phyloP scores from a whole-genome alignment of 2,797 vertebrate species.

The Acanthis flammea region DNA sequence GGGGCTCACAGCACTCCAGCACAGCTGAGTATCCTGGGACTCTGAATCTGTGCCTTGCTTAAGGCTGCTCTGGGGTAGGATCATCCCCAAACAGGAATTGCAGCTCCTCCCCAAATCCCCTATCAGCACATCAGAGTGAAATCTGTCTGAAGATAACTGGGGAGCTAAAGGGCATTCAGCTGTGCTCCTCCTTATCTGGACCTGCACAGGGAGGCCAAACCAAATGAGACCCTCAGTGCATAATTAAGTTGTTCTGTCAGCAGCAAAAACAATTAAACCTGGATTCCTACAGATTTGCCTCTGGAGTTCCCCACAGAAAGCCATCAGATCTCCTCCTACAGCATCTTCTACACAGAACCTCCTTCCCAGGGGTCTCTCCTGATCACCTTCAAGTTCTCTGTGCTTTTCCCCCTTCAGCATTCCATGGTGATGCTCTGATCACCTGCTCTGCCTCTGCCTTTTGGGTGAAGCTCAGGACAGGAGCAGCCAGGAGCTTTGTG shows the following conservation, averaged over 20 bases:
- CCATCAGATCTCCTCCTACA: neutral
- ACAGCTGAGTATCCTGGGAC: neutral
- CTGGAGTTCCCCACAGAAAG: neutral
- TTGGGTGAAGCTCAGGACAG: neutral
- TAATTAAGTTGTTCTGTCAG: conserved; percentile 21
- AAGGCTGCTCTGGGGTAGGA: neutral
- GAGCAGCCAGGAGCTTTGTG: neutral
- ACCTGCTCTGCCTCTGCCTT: neutral
- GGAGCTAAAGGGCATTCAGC: conserved; percentile 52
- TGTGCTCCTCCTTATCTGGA: neutral
- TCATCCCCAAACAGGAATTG: neutral
- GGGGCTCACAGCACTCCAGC: neutral
- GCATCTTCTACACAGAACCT: neutral
- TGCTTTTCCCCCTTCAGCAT: neutral
- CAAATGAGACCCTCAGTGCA: neutral
- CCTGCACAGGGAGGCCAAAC: neutral
- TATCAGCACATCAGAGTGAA: conserved; percentile 4
- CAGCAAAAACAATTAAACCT: conserved; percentile 9
- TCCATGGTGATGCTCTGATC: neutral
- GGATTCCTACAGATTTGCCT: neutral
- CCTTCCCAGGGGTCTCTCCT: neutral
- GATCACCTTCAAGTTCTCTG: neutral
- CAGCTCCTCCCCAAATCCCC: neutral
- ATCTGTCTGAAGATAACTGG: neutral
- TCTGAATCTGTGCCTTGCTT: neutral